Evolutionary conservation across 1,140 invertebrate genomes (phyloP).

Genomic region (Aphaenogaster floridana): DNA sequence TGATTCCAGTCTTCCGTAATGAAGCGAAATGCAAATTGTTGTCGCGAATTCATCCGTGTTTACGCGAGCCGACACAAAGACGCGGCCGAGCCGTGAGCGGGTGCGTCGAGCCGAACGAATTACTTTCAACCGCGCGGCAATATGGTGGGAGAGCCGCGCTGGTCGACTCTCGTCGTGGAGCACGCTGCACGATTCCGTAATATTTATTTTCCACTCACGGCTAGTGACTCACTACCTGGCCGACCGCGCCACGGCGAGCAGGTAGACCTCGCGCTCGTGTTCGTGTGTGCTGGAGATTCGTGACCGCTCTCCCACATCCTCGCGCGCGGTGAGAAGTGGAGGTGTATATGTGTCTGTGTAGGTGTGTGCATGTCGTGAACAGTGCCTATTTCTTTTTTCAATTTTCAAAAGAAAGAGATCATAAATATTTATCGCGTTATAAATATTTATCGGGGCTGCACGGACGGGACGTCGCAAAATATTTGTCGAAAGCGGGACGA

Average conservation of each 20-base stretch:
- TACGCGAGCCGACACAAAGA: constrained; percentile 42
- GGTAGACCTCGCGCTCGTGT: constrained; percentile 59
- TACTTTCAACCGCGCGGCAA: constrained; percentile 68
- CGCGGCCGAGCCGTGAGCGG: constrained; percentile 17
- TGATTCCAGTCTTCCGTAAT: neutral
- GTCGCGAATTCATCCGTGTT: neutral
- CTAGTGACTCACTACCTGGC: constrained; percentile 80
- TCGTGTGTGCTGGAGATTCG: neutral
- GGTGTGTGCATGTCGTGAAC: neutral
- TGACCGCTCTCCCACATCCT: constrained; percentile 9
- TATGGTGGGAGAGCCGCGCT: constrained; percentile 58
- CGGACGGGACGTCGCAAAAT: neutral
- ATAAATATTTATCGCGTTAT: constrained; percentile 1
- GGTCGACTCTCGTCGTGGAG: constrained; percentile 66
- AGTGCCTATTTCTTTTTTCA: neutral
- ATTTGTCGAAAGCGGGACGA: neutral
- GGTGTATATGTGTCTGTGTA: neutral
- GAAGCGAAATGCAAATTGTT: neutral
- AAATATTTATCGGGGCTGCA: neutral
- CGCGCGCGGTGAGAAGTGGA: constrained; percentile 13
- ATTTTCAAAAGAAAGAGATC: neutral
- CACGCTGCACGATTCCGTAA: constrained; percentile 78
- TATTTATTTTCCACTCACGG: constrained; percentile 81
- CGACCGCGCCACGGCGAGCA: constrained; percentile 69
- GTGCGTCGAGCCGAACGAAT: constrained; percentile 64